Base-by-base conservation (phyloP, 2,797 vertebrate species). In the Threskiornis aethiopicus region DNA sequence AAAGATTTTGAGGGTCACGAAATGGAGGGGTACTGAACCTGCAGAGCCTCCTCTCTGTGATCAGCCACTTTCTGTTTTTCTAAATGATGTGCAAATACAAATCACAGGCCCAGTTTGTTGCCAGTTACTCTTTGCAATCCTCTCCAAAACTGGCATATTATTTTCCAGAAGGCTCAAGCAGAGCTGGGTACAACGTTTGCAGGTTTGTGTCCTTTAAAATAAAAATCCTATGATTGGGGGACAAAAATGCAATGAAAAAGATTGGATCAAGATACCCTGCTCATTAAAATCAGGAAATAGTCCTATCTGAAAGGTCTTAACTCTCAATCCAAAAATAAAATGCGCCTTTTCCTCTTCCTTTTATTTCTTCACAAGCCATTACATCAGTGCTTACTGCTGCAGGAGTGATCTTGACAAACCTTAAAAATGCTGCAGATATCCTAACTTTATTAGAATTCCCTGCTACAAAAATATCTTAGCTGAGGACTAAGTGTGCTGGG, bases 291-390 rank as follows among this genome's bases (percentile, higher is more conserved):
- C 84, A 67, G 82, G 67, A 87, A 91, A 89, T 13, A 29, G 47
- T n/a, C 28, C 35, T 83, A 42, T 58, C 75, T 73, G 71, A 87
- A 93, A 85, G 44, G 76, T 75, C 93, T 90, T 83, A 95, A 59
- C 65, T 95, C 80, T 89, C 82, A 70, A n/a, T 81, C 67, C 71
- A 82, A 89, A 94, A 91, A 94, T 80, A 90, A 96, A 94, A 92
- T 28, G 10, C 0, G 1, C 39, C 11, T 93, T 73, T 92, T 37
- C 66, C 62, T 79, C 42, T 92, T 54, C 35, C 7, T 86, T 81
- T 90, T 49, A 77, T 80, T 96, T 67, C 79, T 91, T 72, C 44
- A 33, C 55, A 75, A 90, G 35, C 29, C 73, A 81, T 84, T 80
- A 66, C 54, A 26, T 54, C 9, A 12, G 29, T 47, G 31, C 62